Evolutionary conservation across 2,888 invertebrate species (phyloP).

Genomic region (Hoplodrina blanda): DNA sequence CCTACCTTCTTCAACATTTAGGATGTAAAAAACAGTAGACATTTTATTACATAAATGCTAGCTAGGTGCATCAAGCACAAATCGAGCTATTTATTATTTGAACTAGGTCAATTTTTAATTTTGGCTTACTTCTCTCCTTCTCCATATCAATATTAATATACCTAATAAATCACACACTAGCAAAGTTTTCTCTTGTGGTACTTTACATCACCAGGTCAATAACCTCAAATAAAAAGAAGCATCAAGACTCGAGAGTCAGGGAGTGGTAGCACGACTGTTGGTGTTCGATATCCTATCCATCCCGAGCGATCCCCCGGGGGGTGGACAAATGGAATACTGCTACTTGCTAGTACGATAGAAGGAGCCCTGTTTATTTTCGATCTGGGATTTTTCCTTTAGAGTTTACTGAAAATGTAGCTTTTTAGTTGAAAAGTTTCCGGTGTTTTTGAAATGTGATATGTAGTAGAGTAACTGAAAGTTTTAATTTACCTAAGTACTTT

Average conservation of each 20-base stretch:
- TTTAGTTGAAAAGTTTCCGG: not conserved
- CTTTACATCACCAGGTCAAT: not conserved
- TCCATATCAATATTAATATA: too few species aligned
- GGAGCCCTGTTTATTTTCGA: constrained; percentile 47
- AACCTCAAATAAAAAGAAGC: constrained; percentile 14
- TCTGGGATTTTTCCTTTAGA: constrained; percentile 1
- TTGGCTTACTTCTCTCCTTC: too few species aligned
- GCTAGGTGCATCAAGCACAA: too few species aligned
- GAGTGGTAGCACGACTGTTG: constrained; percentile 28
- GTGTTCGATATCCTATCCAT: constrained; percentile 49
- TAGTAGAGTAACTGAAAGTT: not conserved
- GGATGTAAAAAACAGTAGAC: not conserved
- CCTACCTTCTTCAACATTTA: not conserved
- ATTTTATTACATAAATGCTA: too few species aligned
- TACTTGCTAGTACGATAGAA: constrained; percentile 31
- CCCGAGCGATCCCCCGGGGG: constrained; percentile 48
- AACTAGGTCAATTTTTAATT: too few species aligned
- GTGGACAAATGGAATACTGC: constrained; percentile 62
- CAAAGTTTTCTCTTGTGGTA: not conserved
- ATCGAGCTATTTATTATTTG: too few species aligned
- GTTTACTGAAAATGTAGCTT: constrained; percentile 10
- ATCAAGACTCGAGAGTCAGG: constrained; percentile 11
- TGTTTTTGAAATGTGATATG: not conserved
- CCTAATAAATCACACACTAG: too few species aligned
- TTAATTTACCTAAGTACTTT: too few species aligned